phyloP scores from a whole-genome alignment of 2,113 vertebrate species.

The Phyllostomus discolor region DNA sequence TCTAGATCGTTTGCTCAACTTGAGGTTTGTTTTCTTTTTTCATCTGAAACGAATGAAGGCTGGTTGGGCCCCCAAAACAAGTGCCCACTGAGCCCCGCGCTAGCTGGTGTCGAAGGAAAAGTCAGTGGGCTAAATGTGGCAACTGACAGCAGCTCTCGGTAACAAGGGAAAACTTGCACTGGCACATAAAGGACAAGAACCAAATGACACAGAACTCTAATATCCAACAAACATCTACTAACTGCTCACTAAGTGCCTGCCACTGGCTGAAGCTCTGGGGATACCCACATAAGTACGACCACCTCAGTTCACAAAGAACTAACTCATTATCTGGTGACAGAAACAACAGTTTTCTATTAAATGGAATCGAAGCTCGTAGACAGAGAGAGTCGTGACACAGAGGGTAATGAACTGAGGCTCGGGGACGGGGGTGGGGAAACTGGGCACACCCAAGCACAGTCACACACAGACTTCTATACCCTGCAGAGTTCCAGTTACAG shows the following conservation, averaged over 20 bases:
- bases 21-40: background rate
- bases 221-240: background rate
- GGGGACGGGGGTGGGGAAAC: background rate
- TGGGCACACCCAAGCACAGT: background rate
- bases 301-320: background rate
- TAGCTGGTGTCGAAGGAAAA: constrained; percentile 24
- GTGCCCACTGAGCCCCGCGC: background rate
- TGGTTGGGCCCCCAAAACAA: background rate
- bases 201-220: background rate
- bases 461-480: background rate
- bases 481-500: background rate
- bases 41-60: background rate
- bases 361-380: background rate
- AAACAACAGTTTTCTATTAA: background rate
- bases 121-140: background rate
- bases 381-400: background rate
- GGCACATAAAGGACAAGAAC: background rate
- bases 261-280: background rate
- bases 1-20: background rate
- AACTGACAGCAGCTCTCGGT: background rate
- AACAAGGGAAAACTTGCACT: constrained; percentile 24
- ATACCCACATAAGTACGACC: background rate
- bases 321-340: background rate
- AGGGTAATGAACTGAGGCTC: background rate
- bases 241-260: background rate